Evolutionary conservation across 2,797 vertebrate species (phyloP).

Genomic region (Clarias pachynema): DNA sequence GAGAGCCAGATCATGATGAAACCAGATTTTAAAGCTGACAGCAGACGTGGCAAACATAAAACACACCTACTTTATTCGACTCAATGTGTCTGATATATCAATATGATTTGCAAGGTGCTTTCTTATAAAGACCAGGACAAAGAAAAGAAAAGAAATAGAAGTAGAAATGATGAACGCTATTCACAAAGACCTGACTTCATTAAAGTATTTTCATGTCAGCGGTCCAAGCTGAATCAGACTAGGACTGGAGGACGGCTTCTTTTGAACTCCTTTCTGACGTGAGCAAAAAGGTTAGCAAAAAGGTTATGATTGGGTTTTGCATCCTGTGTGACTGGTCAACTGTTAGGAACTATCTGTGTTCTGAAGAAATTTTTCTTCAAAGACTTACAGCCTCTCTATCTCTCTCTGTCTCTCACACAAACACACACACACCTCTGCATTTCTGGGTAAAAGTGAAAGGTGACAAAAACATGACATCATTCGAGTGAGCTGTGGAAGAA

Average conservation of each 20-base stretch:
- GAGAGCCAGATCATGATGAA: background rate
- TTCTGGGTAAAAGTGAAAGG: constrained; percentile 47
- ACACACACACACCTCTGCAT: constrained; percentile 19
- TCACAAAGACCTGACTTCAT: background rate
- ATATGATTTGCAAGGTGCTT: background rate
- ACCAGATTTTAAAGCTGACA: background rate
- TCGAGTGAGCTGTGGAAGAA: constrained; percentile 2
- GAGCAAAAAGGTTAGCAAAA: no score
- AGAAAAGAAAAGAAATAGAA: background rate
- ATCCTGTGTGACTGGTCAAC: constrained; percentile 46
- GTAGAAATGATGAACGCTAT: background rate
- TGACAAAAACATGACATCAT: constrained; percentile 33
- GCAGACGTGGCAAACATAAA: background rate
- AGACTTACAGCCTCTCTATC: constrained; percentile 9
- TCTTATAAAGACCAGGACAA: background rate
- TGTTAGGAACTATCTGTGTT: constrained; percentile 68
- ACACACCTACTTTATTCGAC: background rate
- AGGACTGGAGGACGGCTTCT: background rate
- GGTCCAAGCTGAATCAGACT: background rate
- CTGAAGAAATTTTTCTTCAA: constrained; percentile 37
- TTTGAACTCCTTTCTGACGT: background rate
- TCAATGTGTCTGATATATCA: background rate
- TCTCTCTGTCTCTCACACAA: background rate
- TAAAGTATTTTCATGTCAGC: background rate
- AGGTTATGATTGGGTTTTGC: background rate